These are phyloP conservation scores for Troilus luridus DNA, from an alignment of 2,888 invertebrate genomes.

Conservation along the genomic window DNA sequence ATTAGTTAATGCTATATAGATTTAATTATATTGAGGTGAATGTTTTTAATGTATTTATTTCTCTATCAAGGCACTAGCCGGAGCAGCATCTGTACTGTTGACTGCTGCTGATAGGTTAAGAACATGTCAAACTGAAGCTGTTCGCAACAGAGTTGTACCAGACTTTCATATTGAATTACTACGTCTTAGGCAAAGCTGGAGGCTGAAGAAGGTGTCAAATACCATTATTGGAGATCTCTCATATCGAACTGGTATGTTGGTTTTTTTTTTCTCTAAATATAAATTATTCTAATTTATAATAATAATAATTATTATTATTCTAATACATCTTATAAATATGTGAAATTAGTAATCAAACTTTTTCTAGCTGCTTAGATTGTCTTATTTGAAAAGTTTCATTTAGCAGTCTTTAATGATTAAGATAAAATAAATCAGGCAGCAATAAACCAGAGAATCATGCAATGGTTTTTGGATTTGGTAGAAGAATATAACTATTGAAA, in stretches of 20 bases:
- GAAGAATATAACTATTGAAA: too few relatives aligned
- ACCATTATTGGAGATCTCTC: conserved; percentile 96
- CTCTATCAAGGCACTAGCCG: conserved; percentile 77
- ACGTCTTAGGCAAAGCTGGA: conserved; percentile 92
- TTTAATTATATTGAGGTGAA: background rate
- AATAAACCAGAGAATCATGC: too few relatives aligned
- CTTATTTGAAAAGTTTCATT: too few relatives aligned
- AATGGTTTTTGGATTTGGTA: too few relatives aligned
- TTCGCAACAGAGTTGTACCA: conserved; percentile 82
- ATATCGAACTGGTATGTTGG: conserved; percentile 80
- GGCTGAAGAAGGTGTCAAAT: conserved; percentile 95
- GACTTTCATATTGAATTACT: conserved; percentile 95
- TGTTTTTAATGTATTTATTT: background rate
- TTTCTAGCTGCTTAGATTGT: too few relatives aligned
- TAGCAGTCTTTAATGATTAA: too few relatives aligned
- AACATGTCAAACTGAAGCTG: conserved; percentile 84
- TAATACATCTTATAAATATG: background rate
- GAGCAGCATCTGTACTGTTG: conserved; percentile 87
- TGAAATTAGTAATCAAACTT: too few relatives aligned
- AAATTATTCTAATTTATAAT: background rate
- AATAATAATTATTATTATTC: too few relatives aligned
- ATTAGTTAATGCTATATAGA: background rate
- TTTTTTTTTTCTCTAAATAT: background rate
- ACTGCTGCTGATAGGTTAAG: conserved; percentile 90
- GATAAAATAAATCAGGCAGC: too few relatives aligned